Evolutionary conservation across 2,888 invertebrate species (phyloP), one percentile per base, ranked within the genome.

Genomic region (Mechanitis messenoides): DNA sequence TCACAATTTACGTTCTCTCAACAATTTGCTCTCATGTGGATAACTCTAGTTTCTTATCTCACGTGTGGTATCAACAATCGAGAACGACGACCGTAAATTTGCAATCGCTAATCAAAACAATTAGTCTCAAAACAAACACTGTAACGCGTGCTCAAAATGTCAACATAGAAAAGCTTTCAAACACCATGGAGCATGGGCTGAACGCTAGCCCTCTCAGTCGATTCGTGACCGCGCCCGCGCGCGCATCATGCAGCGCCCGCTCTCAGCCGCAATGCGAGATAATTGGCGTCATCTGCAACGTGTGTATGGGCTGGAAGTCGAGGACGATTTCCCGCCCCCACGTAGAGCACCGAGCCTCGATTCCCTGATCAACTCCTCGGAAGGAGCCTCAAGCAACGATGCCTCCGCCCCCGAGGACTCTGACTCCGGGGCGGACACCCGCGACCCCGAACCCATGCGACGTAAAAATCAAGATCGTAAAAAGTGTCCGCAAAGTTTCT

Each of bases 341-440:
- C 74, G 80, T 1, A 79, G 91, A 59, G 90, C 92, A 2, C 92
- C 93, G 55, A 93, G 93, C 2, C 80, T 94, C 57, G 94, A 94
- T 76, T 93, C 93, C 67, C 87, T 94, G 42, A 93, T 93, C 64
- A 93, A 93, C 81, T 92, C 93, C 3, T 93, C 93, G 0, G 93
- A 93, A 72, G 92, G 91, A 54, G 93, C 92, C 65, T 91, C 92
- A 35, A 92, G 92, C 71, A 91, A 91, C 58, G 93, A 93, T 73
- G 93, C 92, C 45, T 92, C 92, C 59, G 91, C 91, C 50, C 91
- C 92, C 56, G 92, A 92, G 33, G 92, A 93, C 75, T 92, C 92
- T 3, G 93, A 93, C 74, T 93, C 93, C 1, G 93, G 93, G 59
- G 92, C 93, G n/a, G 93, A 93, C 77, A 91, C 92, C 53, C 91